Conservation (phyloP, 2,113 vertebrate species). For the Pogonocichla stellata region DNA sequence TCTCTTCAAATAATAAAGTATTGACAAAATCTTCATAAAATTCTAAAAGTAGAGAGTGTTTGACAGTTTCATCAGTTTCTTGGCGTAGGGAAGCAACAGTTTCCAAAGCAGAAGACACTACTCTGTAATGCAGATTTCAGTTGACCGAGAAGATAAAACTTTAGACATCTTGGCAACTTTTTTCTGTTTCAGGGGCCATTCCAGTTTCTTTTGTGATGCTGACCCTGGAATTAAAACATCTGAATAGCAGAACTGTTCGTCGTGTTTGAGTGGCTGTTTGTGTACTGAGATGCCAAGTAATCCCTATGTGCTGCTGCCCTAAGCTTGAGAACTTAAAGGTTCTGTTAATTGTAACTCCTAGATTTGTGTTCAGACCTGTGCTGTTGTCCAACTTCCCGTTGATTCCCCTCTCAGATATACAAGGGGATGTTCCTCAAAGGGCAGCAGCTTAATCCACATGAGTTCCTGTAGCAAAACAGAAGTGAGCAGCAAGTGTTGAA, state of each 20-base stretch:
- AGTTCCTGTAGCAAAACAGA: neutral
- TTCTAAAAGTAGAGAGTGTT: neutral
- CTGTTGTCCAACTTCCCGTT: neutral
- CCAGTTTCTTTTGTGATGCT: neutral
- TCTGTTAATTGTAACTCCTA: rapidly evolving
- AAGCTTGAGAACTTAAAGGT: neutral
- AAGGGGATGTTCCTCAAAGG: neutral
- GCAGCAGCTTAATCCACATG: neutral
- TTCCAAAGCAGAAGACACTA: neutral
- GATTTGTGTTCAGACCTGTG: too few species aligned
- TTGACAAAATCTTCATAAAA: neutral
- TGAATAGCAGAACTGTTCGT: neutral
- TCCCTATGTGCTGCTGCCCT: neutral
- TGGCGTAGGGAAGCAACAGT: neutral
- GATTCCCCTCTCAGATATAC: rapidly evolving
- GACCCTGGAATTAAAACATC: neutral
- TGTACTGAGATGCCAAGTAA: neutral
- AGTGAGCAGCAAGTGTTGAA: neutral
- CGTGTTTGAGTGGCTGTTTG: neutral
- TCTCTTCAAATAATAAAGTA: neutral
- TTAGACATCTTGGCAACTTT: neutral
- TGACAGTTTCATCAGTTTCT: neutral
- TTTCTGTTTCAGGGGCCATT: neutral
- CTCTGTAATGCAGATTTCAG: neutral
- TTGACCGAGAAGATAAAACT: neutral